A percentile compares a stretch with the other conserved stretches of the same genome.
Evolutionary conservation across 2,888 invertebrate genomes (phyloP).

Genomic region (Miltochrista miniata): DNA sequence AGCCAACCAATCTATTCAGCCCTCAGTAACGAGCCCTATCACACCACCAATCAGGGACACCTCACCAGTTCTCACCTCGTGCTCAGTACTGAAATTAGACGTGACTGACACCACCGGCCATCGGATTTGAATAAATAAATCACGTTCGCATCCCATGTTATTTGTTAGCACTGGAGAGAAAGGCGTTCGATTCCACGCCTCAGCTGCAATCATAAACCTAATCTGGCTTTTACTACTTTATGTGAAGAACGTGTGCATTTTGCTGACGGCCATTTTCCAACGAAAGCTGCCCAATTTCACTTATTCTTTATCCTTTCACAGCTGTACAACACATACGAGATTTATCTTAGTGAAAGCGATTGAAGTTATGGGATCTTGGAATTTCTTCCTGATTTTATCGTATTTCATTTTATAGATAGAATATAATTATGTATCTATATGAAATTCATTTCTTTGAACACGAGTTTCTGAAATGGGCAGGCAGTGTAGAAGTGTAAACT

Average conservation of each 20-base stretch:
- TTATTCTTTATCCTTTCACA: conserved; percentile 31
- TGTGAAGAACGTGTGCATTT: conserved; percentile 52
- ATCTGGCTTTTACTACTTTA: conserved; percentile 67
- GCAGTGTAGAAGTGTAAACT: too few relatives aligned
- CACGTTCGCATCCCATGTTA: conserved; percentile 65
- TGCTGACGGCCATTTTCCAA: conserved; percentile 38
- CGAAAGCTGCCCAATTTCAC: conserved; percentile 46
- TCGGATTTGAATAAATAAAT: conserved; percentile 78
- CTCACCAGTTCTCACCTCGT: conserved; percentile 32
- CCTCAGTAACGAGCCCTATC: too few relatives aligned
- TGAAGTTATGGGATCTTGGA: not conserved
- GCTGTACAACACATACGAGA: conserved; percentile 14
- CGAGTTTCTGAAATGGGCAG: too few relatives aligned
- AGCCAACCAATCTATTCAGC: too few relatives aligned
- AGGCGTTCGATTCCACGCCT: conserved; percentile 72
- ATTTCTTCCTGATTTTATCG: too few relatives aligned
- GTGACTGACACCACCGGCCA: conserved; percentile 62
- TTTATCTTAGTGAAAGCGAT: conserved; percentile 7
- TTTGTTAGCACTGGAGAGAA: conserved; percentile 72
- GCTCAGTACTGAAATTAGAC: conserved; percentile 44
- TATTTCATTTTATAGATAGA: too few relatives aligned
- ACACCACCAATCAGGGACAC: too few relatives aligned
- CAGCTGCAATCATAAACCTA: conserved; percentile 57
- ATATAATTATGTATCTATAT: too few relatives aligned
- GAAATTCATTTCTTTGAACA: too few relatives aligned